phyloP scores from a whole-genome alignment of 53 echinoderm and acorn worm genomes.

The Apostichopus leukothele region DNA sequence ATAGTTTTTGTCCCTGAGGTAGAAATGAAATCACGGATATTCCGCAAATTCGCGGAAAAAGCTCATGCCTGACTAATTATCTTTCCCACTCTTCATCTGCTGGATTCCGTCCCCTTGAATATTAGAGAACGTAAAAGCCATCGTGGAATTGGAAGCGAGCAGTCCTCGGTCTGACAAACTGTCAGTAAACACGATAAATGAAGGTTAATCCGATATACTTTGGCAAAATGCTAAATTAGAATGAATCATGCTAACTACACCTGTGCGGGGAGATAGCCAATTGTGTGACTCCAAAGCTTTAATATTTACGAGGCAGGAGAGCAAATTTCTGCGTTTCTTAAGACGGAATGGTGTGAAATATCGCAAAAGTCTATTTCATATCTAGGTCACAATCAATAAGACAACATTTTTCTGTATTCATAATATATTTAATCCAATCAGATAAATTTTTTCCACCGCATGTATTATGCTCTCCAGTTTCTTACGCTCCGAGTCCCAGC shows the following conservation, averaged over 20 bases:
- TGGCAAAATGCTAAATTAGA: not conserved
- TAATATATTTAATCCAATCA: not conserved
- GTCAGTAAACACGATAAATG: not conserved
- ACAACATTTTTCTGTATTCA: not conserved
- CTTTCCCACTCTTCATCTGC: too few relatives aligned
- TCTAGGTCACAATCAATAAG: conserved; percentile 3
- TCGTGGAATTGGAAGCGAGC: not conserved
- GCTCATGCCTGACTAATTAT: too few relatives aligned
- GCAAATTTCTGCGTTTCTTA: not conserved
- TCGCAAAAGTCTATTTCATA: not conserved
- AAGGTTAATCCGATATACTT: not conserved
- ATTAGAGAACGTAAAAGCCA: not conserved
- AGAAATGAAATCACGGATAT: too few relatives aligned
- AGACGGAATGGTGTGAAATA: not conserved
- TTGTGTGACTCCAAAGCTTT: not conserved
- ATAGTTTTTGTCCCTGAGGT: too few relatives aligned
- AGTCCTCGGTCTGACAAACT: not conserved
- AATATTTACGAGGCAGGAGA: not conserved
- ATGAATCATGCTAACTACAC: not conserved
- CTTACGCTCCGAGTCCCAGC: too few relatives aligned
- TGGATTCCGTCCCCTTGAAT: too few relatives aligned
- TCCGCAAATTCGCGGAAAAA: too few relatives aligned
- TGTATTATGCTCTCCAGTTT: too few relatives aligned
- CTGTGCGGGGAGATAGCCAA: not conserved
- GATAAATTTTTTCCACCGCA: not conserved